Conservation (phyloP, 2,113 vertebrate genomes). For the Neolamprologus sp. region DNA sequence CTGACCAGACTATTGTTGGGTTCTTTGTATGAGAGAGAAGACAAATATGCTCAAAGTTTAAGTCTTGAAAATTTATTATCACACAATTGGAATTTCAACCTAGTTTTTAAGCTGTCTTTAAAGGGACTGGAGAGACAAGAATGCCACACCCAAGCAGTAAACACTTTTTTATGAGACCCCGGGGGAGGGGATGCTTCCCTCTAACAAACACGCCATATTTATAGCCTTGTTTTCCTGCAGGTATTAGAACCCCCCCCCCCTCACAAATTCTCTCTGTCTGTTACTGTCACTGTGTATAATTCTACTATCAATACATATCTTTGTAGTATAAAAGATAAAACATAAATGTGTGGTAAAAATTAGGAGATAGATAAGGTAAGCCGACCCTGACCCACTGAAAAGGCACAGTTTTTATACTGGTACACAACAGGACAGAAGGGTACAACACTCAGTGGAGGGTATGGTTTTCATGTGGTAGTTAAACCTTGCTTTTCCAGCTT, state of each 20-base stretch:
- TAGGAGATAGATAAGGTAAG: accelerated
- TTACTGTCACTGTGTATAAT: neutral
- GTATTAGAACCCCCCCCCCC: neutral
- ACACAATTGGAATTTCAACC: accelerated
- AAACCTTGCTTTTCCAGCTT: neutral
- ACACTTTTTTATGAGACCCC: neutral
- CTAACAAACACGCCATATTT: neutral
- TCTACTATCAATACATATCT: neutral
- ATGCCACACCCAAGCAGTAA: neutral
- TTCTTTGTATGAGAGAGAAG: neutral
- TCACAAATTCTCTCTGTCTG: neutral
- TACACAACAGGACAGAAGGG: accelerated
- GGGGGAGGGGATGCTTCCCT: neutral
- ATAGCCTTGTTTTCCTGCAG: neutral
- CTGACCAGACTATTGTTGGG: neutral
- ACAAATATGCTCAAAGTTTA: neutral
- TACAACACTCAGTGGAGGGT: neutral
- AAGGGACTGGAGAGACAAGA: neutral
- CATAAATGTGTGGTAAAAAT: accelerated
- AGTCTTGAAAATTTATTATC: neutral
- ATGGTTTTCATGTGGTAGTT: neutral
- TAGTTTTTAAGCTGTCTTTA: neutral
- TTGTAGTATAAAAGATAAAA: neutral
- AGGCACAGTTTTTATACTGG: neutral
- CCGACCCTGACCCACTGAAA: accelerated